Evolutionary conservation across 2,113 vertebrate genomes (phyloP), one percentile per base, ranked within the genome.

Genomic region (Aldabrachelys gigantea): DNA sequence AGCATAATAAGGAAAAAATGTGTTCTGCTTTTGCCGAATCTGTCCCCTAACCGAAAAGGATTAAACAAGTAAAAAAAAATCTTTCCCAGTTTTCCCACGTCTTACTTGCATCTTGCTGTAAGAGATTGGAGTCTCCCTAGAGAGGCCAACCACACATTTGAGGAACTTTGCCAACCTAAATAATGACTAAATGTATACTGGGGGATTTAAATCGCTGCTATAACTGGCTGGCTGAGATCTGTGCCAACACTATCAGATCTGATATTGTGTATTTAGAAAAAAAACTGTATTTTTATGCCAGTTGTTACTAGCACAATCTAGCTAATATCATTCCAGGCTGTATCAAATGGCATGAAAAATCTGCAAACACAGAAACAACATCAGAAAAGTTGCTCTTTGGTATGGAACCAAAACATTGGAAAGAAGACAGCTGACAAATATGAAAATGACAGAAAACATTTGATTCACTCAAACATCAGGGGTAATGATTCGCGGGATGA

Each of bases 361-460:
- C n/a, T 95, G 52, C 31, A 89, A 62, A 79, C 14, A 72, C n/a
- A 3, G 49, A 69, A 21, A 17, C 22, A 80, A 86, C n/a, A 84
- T 80, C 1, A 24, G 47, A 88, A 94, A 31, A 57, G 8, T 41
- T 38, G 1, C 4, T n/a, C 82, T 90, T 84, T 72, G 41, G 53
- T 80, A 13, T 57, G 91, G 24, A 94, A 91, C 50, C 1, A 47
- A 69, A 95, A 80, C 84, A 89, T 88, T 88, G 79, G 62, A 84
- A 95, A 94, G n/a, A 13, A 90, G 84, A 89, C 3, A 53, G 29
- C 47, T 94, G 41, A 84, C 85, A 91, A 88, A 86, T 12, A 52
- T 49, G 22, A 65, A 54, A 92, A 90, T 76, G 24, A 59, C 13
- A 82, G 38, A 82, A 44, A 59, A 54, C 81, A 47, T 82, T 57